Evolutionary conservation across 2,113 vertebrate species (phyloP), one percentile per base, ranked within the genome.

Genomic region (Charadrius vociferus): DNA sequence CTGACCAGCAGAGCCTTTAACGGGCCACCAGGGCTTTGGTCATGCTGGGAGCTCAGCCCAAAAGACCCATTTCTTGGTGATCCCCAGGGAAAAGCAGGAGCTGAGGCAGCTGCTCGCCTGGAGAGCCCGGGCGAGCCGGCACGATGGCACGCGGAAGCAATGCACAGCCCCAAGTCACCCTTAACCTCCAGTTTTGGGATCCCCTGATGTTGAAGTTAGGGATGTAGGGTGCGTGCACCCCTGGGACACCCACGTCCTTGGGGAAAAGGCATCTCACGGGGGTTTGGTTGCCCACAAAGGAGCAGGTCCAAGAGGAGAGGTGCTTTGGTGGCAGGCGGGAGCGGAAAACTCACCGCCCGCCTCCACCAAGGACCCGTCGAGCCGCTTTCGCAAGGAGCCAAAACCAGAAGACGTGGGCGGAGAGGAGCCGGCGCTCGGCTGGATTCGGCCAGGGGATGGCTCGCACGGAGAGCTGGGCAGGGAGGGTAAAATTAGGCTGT

Each of bases 101-200:
- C 20, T n/a, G 65, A 52, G 34, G 21, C 15, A 18, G 66, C 36
- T 58, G 77, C 72, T 29, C 1, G 1, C 50, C 27, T 10, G 16
- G 27, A 56, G 61, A 67, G 12, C n/a, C 47, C 3, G 2, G 62
- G 21, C 63, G 59, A 45, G 37, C 32, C 23, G 62, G 19, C 27
- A 10, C 0, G 0, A 37, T 10, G 68, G 43, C 45, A 52, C 1
- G 0, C 6, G 82, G 71, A 65, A 47, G 53, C 3, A 14, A 24
- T 0, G 16, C 47, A 21, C 61, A 11, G 59, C 59, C n/a, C 59
- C 37, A 34, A 0, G 45, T 52, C 77, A 66, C 41, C 41, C 61
- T 30, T 16, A 26, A 66, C 56, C 41, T 49, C 37, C 73, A 63
- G 21, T 30, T 36, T 21, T 43, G 59, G 71, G n/a, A 26, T 19